These are phyloP conservation scores for Aethina tumida DNA, from an alignment of 1,140 invertebrate species.

Conservation along the genomic window DNA sequence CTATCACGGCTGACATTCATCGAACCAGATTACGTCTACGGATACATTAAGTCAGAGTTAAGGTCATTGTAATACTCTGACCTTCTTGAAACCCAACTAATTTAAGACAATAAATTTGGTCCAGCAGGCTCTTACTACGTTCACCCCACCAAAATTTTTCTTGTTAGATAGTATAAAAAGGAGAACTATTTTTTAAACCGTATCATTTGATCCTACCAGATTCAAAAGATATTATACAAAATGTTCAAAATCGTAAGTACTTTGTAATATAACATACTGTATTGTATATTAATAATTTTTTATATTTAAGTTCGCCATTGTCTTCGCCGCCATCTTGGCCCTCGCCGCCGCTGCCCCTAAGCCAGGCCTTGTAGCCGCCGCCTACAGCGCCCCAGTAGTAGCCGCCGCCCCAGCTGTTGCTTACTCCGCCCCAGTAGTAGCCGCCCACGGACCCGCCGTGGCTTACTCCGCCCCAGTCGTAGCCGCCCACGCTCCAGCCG, in stretches of 20 bases:
- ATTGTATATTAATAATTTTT: slow-evolving; percentile 4
- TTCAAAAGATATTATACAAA: slow-evolving; percentile 11
- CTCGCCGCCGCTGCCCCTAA: slow-evolving; percentile 40
- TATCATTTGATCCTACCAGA: slow-evolving; percentile 7
- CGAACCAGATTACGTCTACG: no score
- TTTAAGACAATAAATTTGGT: background rate
- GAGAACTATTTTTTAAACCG: background rate
- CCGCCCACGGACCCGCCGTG: slow-evolving; percentile 11
- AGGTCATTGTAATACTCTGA: background rate
- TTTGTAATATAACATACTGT: background rate
- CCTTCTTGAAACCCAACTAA: background rate
- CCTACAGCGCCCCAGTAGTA: slow-evolving; percentile 23
- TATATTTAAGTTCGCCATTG: slow-evolving; percentile 16
- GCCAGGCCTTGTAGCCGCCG: slow-evolving; percentile 28
- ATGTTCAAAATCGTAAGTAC: slow-evolving; percentile 37
- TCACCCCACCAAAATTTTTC: slow-evolving; percentile 2
- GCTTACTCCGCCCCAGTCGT: slow-evolving; percentile 17
- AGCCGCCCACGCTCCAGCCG: no score
- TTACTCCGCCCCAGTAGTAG: slow-evolving; percentile 11
- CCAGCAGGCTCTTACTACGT: background rate
- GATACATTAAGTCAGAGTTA: background rate
- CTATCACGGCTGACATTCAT: no score
- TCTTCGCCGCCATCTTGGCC: slow-evolving; percentile 39
- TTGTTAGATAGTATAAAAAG: slow-evolving; percentile 8
- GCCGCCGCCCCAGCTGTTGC: slow-evolving; percentile 14